Percentiles rank a stretch among this genome's conserved stretches.
Evolutionary conservation across 2,888 invertebrate species (phyloP).

Genomic region (Gnatocerus cornutus): DNA sequence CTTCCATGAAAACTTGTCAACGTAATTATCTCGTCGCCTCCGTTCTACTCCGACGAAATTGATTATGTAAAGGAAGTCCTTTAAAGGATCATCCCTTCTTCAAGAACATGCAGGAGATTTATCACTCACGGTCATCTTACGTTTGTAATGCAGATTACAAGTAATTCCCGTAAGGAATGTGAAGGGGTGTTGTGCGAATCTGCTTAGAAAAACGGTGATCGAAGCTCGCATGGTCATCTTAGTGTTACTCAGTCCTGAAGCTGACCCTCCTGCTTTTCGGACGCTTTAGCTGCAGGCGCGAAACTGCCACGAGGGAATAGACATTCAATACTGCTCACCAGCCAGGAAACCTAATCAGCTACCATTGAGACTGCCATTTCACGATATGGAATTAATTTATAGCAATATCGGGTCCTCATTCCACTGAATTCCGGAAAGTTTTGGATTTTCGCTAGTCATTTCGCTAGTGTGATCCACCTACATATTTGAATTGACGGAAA

Average conservation of each 20-base stretch:
- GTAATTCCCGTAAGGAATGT: constrained; percentile 62
- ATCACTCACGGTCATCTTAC: constrained; percentile 64
- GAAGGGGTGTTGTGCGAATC: constrained; percentile 39
- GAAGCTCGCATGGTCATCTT: constrained; percentile 45
- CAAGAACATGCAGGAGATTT: constrained; percentile 56
- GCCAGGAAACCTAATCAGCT: constrained; percentile 67
- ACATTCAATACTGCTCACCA: constrained; percentile 66
- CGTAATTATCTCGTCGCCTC: constrained; percentile 42
- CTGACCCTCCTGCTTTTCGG: constrained; percentile 53
- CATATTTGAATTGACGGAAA: too few species aligned
- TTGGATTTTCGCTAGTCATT: neutral
- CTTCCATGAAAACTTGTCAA: constrained; percentile 45
- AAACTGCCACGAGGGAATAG: constrained; percentile 65
- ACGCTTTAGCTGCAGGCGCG: constrained; percentile 58
- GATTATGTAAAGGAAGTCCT: constrained; percentile 32
- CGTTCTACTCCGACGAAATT: constrained; percentile 36
- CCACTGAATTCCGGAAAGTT: neutral
- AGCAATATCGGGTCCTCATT: constrained; percentile 6
- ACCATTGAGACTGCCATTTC: constrained; percentile 60
- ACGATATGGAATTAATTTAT: constrained; percentile 57
- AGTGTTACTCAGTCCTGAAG: constrained; percentile 39
- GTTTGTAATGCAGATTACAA: constrained; percentile 67
- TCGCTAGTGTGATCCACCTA: too few species aligned
- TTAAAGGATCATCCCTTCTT: constrained; percentile 19
- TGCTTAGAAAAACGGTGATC: constrained; percentile 44